These are phyloP conservation scores for Sitta carolinensis DNA, from an alignment of 2,797 vertebrate species.

Conservation along the genomic window DNA sequence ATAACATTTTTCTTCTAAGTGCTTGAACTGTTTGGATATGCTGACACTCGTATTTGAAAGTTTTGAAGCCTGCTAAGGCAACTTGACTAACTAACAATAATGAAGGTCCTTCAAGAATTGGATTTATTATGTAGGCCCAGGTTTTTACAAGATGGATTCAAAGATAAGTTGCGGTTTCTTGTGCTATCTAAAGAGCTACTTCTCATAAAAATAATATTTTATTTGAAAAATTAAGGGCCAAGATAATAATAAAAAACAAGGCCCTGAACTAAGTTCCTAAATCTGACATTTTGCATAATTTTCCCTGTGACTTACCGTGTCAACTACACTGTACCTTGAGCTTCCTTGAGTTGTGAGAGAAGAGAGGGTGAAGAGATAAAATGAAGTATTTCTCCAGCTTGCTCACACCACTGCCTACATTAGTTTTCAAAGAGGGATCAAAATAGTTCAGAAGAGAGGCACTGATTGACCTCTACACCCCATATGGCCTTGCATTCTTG, in stretches of 20 bases:
- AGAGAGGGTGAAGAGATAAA: background rate
- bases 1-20: background rate
- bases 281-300: background rate
- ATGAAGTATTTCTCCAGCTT: background rate
- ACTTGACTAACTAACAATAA: background rate
- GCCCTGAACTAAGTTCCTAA: background rate
- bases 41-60: background rate
- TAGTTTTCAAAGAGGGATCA: background rate
- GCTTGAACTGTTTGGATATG: background rate
- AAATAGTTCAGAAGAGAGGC: background rate
- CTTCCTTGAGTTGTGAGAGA: background rate
- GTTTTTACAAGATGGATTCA: background rate
- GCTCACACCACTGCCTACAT: background rate
- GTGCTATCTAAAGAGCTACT: background rate
- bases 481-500: background rate
- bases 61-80: background rate
- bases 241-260: background rate
- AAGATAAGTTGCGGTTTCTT: background rate
- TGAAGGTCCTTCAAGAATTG: background rate
- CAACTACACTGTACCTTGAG: background rate
- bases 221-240: background rate
- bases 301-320: background rate
- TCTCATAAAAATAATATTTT: background rate
- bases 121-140: background rate
- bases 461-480: background rate